Evolutionary conservation across 2,888 invertebrate genomes (phyloP).

Genomic region (Melieria picta): DNA sequence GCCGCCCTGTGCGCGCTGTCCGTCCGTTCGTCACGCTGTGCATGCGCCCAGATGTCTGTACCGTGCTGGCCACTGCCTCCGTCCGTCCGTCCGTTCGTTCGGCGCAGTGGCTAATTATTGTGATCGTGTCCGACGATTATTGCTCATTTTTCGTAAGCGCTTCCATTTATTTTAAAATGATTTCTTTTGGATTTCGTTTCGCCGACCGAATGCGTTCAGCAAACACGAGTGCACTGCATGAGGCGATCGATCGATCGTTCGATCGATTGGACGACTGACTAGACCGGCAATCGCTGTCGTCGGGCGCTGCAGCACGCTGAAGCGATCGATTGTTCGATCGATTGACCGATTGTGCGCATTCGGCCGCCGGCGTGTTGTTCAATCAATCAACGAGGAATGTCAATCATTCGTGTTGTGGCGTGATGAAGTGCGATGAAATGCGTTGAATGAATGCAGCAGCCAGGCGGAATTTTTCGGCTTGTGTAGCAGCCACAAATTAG

Average conservation of each 20-base stretch:
- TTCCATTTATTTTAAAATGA: conserved; percentile 57
- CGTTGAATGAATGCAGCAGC: background rate
- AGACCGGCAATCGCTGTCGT: conserved; percentile 22
- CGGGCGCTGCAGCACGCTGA: background rate
- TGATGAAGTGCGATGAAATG: conserved; percentile 24
- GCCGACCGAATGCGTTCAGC: background rate
- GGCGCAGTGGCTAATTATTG: conserved; percentile 31
- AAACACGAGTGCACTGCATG: background rate
- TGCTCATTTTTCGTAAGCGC: conserved; percentile 42
- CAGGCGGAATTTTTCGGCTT: too few relatives aligned
- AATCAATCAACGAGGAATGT: conserved; percentile 32
- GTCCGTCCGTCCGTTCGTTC: background rate
- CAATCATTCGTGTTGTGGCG: conserved; percentile 31
- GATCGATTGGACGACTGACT: conserved; percentile 16
- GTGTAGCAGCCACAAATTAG: too few relatives aligned
- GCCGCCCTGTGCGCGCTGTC: background rate
- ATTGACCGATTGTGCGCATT: background rate
- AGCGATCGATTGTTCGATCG: conserved; percentile 25
- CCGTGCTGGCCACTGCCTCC: background rate
- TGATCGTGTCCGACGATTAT: conserved; percentile 37
- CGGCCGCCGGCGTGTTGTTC: conserved; percentile 23
- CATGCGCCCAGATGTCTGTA: background rate
- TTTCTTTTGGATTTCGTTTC: background rate
- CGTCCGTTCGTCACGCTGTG: too few relatives aligned
- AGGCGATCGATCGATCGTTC: conserved; percentile 17